Evolutionary conservation across 2,888 invertebrate species (phyloP).

Genomic region (Eupithecia dodoneata): DNA sequence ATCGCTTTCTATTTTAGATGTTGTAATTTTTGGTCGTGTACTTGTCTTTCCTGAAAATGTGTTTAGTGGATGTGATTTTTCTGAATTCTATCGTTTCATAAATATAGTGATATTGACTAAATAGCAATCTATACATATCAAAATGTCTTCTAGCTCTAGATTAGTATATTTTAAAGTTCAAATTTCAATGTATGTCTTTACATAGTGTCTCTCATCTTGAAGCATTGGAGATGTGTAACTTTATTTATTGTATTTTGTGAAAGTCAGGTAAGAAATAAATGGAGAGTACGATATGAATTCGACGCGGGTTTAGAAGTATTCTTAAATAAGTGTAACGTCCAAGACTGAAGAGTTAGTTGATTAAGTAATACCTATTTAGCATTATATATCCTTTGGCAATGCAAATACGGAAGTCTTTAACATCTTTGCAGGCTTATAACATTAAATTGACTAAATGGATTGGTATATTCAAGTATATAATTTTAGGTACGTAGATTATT

Average conservation of each 20-base stretch:
- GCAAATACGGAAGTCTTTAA: constrained; percentile 62
- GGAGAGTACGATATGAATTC: constrained; percentile 66
- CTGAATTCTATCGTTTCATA: constrained; percentile 57
- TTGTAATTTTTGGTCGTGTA: constrained; percentile 72
- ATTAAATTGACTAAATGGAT: constrained; percentile 42
- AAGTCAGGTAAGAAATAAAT: constrained; percentile 36
- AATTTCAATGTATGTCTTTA: constrained; percentile 50
- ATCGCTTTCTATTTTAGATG: constrained; percentile 77
- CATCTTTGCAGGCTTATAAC: constrained; percentile 49
- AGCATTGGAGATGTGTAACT: constrained; percentile 52
- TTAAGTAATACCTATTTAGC: constrained; percentile 82
- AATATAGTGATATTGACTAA: constrained; percentile 41
- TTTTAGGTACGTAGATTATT: constrained; percentile 68
- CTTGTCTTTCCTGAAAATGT: constrained; percentile 67
- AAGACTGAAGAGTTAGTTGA: constrained; percentile 84
- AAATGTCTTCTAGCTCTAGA: constrained; percentile 48
- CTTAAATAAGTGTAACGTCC: constrained; percentile 83
- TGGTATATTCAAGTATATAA: constrained; percentile 36
- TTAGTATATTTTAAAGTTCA: constrained; percentile 46
- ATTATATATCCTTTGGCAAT: constrained; percentile 81
- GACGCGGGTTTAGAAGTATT: constrained; percentile 83
- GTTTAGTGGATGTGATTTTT: constrained; percentile 73
- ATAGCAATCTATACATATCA: constrained; percentile 48
- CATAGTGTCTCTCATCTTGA: constrained; percentile 41
- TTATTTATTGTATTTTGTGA: constrained; percentile 41